phyloP scores from a whole-genome alignment of 2,797 vertebrate genomes.

The Thamnophis elegans region DNA sequence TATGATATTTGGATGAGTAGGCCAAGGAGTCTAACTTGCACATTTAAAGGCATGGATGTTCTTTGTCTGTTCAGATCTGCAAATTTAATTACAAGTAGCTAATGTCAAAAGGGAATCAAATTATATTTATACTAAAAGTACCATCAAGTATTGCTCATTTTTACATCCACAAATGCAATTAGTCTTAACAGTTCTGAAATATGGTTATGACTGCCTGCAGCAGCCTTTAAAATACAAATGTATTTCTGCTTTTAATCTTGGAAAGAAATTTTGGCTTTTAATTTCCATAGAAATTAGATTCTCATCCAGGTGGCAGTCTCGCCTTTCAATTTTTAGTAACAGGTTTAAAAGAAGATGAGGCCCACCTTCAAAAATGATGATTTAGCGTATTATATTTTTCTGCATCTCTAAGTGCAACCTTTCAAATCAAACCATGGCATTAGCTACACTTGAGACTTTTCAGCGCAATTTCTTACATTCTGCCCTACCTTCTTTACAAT shows the following conservation, averaged over 20 bases:
- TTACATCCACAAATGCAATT: constrained; percentile 39
- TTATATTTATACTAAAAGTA: constrained; percentile 1
- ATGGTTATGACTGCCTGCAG: constrained; percentile 3
- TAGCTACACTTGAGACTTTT: not conserved
- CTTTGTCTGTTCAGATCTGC: not conserved
- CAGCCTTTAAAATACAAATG: constrained; percentile 23
- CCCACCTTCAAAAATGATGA: not conserved
- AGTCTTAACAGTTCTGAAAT: constrained; percentile 41
- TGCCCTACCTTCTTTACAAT: constrained; percentile 37
- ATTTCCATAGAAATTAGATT: constrained; percentile 51
- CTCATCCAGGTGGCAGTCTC: constrained; percentile 29
- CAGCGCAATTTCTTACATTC: too few species aligned
- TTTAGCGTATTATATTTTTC: not conserved
- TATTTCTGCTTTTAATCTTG: constrained; percentile 42
- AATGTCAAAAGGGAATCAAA: not conserved
- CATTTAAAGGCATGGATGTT: not conserved
- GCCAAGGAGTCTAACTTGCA: not conserved
- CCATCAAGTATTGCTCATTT: constrained; percentile 34
- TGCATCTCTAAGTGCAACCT: not conserved
- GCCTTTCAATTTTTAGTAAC: not conserved
- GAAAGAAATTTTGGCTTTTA: constrained; percentile 6
- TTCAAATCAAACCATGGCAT: not conserved
- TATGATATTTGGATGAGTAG: not conserved
- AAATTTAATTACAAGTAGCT: constrained; percentile 7
- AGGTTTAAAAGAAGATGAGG: constrained; percentile 3